Evolutionary conservation across 2,888 invertebrate species (phyloP).

Genomic region (Torymus texanus): DNA sequence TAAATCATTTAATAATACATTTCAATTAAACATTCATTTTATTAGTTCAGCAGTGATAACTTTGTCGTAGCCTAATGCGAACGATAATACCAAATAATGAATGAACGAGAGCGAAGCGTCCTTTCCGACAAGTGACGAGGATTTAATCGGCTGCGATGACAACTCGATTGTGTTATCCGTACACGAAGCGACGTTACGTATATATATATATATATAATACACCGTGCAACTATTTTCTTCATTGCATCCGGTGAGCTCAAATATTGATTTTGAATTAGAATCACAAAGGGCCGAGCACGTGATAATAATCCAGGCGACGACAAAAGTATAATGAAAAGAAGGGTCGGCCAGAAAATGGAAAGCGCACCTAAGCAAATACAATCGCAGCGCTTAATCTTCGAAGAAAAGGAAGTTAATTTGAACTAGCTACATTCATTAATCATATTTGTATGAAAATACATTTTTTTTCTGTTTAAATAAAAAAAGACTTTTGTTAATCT

Average conservation of each 20-base stretch:
- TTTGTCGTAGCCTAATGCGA: neutral
- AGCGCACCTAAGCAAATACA: too few relatives aligned
- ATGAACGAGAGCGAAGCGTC: neutral
- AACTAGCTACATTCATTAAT: too few relatives aligned
- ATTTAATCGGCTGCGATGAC: constrained; percentile 27
- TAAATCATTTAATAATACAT: too few relatives aligned
- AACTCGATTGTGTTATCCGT: constrained; percentile 1
- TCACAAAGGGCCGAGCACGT: constrained; percentile 24
- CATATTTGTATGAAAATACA: too few relatives aligned
- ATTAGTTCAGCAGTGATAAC: neutral
- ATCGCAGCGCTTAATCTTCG: too few relatives aligned
- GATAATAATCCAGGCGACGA: neutral
- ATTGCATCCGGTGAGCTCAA: constrained; percentile 14
- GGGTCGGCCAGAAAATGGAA: too few relatives aligned
- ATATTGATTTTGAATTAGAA: constrained; percentile 44
- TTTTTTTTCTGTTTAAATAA: too few relatives aligned
- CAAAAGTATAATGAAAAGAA: neutral
- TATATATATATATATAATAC: neutral
- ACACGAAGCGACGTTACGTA: too few relatives aligned
- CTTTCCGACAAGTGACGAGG: constrained; percentile 20
- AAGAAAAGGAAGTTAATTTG: too few relatives aligned
- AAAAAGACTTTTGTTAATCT: too few relatives aligned
- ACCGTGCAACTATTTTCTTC: constrained; percentile 21
- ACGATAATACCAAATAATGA: neutral
- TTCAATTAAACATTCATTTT: too few relatives aligned